Evolutionary conservation across 2,888 invertebrate genomes (phyloP), one percentile per base, ranked within the genome.

Genomic region (Brassicogethes aeneus): DNA sequence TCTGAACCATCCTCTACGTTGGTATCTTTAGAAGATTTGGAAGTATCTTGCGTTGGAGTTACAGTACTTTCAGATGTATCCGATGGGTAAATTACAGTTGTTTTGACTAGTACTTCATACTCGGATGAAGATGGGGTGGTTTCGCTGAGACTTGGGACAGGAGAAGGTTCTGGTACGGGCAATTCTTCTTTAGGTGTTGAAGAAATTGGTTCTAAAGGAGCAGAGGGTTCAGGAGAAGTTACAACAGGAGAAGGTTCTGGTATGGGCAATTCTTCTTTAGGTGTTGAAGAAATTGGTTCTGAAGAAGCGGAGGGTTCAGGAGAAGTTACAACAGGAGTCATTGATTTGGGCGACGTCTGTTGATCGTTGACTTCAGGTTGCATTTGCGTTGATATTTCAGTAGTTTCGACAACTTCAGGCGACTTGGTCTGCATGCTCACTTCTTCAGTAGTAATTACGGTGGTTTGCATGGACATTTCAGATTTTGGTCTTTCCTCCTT

Each of bases 51-150:
- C 23, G 17, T 16, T 13, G 34, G 14, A n/a, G 15, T 13, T 34
- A 42, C 40, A 8, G 34, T 29, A 17, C 50, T 47, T 29, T 51
- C 52, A 12, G 48, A 51, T 10, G 36, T 43, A 37, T 60, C 60
- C 16, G 56, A 48, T 14, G 75, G 75, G 43, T 80, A 72, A 0
- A 76, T 70, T 14, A 79, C 71, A 44, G 74, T 71, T 30, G 79
- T 75, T 52, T 75, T 65, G 16, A 79, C 69, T 48, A 76, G 74
- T n/a, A 79, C 70, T 69, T 79, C 79, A 50, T 74, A 78, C 30
- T 59, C 55, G 41, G 60, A 60, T 2, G 60, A 59, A 3, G 50
- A 42, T 32, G 50, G 45, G 30, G 17, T 31, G 10, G 5, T 14
- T 3, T 37, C 37, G 5, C 17, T 36, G 23, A 42, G 16, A 10